Percentiles rank a stretch among this genome's conserved stretches.
These are phyloP conservation scores for Pomatostomus ruficeps DNA, from an alignment of 2,113 vertebrate species.

Conservation along the genomic window DNA sequence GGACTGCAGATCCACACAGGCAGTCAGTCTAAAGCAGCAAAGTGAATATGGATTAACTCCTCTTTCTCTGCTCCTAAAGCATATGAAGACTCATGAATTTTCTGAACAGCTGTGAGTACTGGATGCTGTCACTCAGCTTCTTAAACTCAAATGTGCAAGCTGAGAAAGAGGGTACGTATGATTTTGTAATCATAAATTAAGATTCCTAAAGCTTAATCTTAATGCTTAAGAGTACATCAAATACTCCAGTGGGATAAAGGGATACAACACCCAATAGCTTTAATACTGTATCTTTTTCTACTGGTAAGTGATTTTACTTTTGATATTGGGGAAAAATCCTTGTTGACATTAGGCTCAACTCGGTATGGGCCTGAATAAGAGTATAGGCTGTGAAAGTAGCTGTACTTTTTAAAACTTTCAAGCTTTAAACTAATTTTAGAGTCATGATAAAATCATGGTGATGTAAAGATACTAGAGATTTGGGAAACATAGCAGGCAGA, in stretches of 20 bases:
- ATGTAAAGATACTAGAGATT: accelerated
- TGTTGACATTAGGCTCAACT: neutral
- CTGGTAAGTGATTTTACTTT: neutral
- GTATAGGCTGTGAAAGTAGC: neutral
- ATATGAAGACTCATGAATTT: neutral
- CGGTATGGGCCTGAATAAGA: neutral
- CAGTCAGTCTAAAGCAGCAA: neutral
- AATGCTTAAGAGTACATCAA: neutral
- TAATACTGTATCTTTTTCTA: neutral
- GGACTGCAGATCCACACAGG: neutral
- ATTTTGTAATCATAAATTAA: neutral
- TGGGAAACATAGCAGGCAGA: neutral
- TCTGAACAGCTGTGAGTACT: neutral
- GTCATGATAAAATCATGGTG: neutral
- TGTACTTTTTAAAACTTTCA: neutral
- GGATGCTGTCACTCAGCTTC: neutral
- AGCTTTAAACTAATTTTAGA: neutral
- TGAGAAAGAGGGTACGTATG: neutral
- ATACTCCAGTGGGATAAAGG: neutral
- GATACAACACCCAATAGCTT: neutral
- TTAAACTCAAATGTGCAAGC: neutral
- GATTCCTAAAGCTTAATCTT: neutral
- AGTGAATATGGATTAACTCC: neutral
- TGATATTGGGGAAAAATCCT: neutral
- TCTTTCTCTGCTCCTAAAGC: neutral